Evolutionary conservation across 2,113 vertebrate species (phyloP), one percentile per base, ranked within the genome.

Genomic region (Clarias magur): DNA sequence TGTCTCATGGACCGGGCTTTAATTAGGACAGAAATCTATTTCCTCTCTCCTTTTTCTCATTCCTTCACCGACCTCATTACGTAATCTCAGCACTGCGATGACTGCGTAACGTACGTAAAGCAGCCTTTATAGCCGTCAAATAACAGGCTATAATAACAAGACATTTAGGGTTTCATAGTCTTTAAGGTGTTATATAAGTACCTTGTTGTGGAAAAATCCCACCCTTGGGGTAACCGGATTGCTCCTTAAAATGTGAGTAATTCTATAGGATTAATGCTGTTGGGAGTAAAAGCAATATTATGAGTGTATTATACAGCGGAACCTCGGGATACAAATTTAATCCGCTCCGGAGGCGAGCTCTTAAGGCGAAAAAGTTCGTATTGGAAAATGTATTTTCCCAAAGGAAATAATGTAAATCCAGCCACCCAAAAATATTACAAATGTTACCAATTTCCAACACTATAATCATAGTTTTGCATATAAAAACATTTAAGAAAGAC

Each of bases 91-190:
- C 67, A 21, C 27, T 81, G 3, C 82, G 68, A 63, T 85, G 76
- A 67, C 81, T 48, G 75, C 5, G n/a, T 62, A 42, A 23, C 54
- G 84, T 70, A 78, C 34, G 10, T 88, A 70, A 84, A 84, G 82
- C 88, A 82, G 84, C 65, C 63, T 91, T 91, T 82, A 88, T 79
- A 85, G 81, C 84, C 63, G 84, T 86, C 80, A 90, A 85, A 88
- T 90, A 67, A 89, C 83, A 86, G 83, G 85, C 70, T 88, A 81
- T 68, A 85, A 88, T 76, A 76, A 3, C 38, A 42, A 73, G 57
- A 72, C 23, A 8, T 86, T 56, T 84, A 70, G 72, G 65, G 59
- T 80, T 63, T 87, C 76, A 82, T 56, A 60, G 86, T 5, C 63
- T 60, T 57, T 76, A 34, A 84, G n/a, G 56, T 63, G 83, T 80